A percentile compares a stretch with the other conserved stretches of the same genome.
Evolutionary conservation across 2,113 vertebrate genomes (phyloP).

Genomic region (Odocoileus virginianus): DNA sequence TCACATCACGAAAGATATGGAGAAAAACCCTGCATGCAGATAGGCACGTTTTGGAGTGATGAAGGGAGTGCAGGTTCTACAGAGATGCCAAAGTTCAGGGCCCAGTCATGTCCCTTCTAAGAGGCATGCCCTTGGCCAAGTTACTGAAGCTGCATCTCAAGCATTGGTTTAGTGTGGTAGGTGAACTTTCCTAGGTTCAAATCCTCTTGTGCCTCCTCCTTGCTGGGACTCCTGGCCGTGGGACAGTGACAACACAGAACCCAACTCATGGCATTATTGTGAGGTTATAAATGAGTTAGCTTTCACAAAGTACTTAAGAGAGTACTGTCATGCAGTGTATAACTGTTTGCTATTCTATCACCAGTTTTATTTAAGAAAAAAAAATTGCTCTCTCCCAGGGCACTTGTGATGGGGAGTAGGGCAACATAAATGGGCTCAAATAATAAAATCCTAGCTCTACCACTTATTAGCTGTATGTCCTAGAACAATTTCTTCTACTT

Average conservation of each 20-base stretch:
- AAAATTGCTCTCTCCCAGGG: neutral
- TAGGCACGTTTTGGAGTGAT: accelerated
- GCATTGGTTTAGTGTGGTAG: neutral
- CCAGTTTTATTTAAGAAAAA: neutral
- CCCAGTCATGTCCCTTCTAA: neutral
- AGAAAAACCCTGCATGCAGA: neutral
- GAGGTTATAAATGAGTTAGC: neutral
- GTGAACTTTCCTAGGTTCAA: neutral
- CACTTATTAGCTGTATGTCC: neutral
- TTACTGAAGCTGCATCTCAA: neutral
- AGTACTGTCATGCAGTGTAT: neutral
- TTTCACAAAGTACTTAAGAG: neutral
- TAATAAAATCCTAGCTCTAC: neutral
- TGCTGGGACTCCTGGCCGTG: neutral
- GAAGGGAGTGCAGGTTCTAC: neutral
- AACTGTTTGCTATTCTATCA: neutral
- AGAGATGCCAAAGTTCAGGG: neutral
- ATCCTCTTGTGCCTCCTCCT: neutral
- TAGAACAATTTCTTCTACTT: neutral
- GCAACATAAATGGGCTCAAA: neutral
- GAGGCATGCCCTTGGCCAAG: no score
- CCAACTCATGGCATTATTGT: neutral
- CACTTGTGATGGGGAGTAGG: neutral
- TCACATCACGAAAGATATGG: neutral
- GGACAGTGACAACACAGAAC: neutral